Evolutionary conservation across 1,140 invertebrate genomes (phyloP).

Genomic region (Calliphora vicina): DNA sequence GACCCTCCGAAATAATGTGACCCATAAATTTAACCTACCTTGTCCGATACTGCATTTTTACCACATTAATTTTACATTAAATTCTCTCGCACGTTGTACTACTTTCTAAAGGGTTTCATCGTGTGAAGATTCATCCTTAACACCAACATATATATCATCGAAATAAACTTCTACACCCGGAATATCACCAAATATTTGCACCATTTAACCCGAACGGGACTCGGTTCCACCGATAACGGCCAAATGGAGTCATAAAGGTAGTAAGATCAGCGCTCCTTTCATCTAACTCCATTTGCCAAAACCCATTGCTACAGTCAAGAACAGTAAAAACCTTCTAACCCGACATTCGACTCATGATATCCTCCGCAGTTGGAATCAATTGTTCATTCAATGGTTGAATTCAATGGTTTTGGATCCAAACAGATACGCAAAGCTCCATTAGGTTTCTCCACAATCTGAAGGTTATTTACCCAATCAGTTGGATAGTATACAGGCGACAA

Average conservation of each 20-base stretch:
- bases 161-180: conserved; percentile 48
- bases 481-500: too few relatives aligned
- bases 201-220: conserved; percentile 62
- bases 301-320: too few relatives aligned
- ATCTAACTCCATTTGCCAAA: conserved; percentile 35
- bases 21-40: conserved; percentile 45
- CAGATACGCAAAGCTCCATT: conserved; percentile 42
- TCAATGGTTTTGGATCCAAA: conserved; percentile 38
- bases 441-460: conserved; percentile 38
- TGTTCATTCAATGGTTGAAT: conserved; percentile 40
- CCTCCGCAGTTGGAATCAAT: conserved; percentile 41
- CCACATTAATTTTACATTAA: too few relatives aligned
- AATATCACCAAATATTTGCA: conserved; percentile 47
- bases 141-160: conserved; percentile 53
- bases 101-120: conserved; percentile 53
- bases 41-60: conserved; percentile 48
- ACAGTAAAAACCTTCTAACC: too few relatives aligned
- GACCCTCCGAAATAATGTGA: conserved; percentile 40
- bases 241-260: conserved; percentile 41
- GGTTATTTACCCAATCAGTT: too few relatives aligned
- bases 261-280: conserved; percentile 26
- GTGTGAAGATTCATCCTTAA: conserved; percentile 48
- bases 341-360: conserved; percentile 36
- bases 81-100: conserved; percentile 39
- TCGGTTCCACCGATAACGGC: conserved; percentile 50